Conservation (phyloP, 2,888 invertebrate genomes). For the Lithophane ornitopus region DNA sequence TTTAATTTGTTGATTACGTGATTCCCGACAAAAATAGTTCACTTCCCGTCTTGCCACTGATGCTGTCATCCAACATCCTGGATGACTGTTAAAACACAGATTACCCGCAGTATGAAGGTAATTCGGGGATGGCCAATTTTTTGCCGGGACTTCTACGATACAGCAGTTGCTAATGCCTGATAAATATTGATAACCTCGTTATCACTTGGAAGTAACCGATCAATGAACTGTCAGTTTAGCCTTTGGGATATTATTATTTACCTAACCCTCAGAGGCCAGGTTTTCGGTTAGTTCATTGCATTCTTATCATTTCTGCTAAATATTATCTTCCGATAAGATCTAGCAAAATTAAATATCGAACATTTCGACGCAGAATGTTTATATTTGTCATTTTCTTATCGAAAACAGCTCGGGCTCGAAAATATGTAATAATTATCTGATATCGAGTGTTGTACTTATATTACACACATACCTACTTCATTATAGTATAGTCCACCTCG, state of each 20-base stretch:
- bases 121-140: slow-evolving; percentile 3
- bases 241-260: not conserved
- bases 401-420: not conserved
- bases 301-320: slow-evolving; percentile 18
- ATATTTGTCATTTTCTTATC: slow-evolving; percentile 26
- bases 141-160: not conserved
- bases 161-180: slow-evolving; percentile 19
- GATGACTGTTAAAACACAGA: slow-evolving; percentile 18
- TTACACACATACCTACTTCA: not conserved
- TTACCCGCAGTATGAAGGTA: slow-evolving; percentile 4
- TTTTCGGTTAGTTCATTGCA: slow-evolving; percentile 14
- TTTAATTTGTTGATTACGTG: slow-evolving; percentile 21
- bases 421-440: slow-evolving; percentile 30
- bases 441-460: slow-evolving; percentile 9
- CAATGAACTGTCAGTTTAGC: slow-evolving; percentile 2
- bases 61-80: slow-evolving; percentile 59
- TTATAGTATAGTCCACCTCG: not conserved
- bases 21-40: slow-evolving; percentile 32
- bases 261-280: not conserved
- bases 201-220: slow-evolving; percentile 21
- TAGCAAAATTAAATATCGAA: slow-evolving; percentile 27
- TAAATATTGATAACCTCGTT: slow-evolving; percentile 17
- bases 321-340: slow-evolving; percentile 33
- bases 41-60: slow-evolving; percentile 40
- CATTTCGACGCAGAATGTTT: slow-evolving; percentile 5